Evolutionary conservation across 2,113 vertebrate genomes (phyloP).

Genomic region (Pygoscelis adeliae): DNA sequence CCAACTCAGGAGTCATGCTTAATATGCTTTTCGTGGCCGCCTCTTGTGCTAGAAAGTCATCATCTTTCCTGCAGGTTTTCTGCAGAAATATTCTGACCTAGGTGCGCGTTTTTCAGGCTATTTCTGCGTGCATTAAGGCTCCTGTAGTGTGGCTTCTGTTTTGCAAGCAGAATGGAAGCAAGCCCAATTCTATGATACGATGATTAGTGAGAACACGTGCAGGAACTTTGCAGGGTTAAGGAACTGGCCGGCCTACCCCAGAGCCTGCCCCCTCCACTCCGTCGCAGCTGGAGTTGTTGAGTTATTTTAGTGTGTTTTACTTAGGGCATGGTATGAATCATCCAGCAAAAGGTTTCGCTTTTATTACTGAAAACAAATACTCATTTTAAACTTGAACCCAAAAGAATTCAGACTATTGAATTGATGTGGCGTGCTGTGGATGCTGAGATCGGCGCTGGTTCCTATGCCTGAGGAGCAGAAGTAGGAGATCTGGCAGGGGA

Average conservation of each 20-base stretch:
- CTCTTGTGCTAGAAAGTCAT: neutral
- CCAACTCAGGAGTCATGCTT: too few relatives aligned
- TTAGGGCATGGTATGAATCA: neutral
- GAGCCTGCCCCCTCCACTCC: neutral
- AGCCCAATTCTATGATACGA: fast-evolving
- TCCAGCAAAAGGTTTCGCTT: neutral
- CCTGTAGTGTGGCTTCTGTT: neutral
- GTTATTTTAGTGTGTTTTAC: neutral
- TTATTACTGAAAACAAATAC: conserved; percentile 5
- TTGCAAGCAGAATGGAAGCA: neutral
- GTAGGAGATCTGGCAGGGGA: neutral
- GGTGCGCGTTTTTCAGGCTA: neutral
- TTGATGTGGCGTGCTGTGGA: neutral
- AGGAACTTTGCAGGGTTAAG: neutral
- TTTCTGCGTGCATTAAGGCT: neutral
- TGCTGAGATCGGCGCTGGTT: neutral
- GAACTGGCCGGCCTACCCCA: neutral
- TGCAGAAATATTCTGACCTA: neutral
- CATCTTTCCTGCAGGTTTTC: neutral
- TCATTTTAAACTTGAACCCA: neutral
- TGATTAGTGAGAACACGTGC: fast-evolving
- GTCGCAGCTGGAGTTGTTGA: neutral
- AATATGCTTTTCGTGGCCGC: neutral
- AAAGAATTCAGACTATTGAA: neutral
- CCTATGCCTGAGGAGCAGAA: neutral